phyloP scores from a whole-genome alignment of 2,113 vertebrate genomes.

The Rousettus leschenaultii region DNA sequence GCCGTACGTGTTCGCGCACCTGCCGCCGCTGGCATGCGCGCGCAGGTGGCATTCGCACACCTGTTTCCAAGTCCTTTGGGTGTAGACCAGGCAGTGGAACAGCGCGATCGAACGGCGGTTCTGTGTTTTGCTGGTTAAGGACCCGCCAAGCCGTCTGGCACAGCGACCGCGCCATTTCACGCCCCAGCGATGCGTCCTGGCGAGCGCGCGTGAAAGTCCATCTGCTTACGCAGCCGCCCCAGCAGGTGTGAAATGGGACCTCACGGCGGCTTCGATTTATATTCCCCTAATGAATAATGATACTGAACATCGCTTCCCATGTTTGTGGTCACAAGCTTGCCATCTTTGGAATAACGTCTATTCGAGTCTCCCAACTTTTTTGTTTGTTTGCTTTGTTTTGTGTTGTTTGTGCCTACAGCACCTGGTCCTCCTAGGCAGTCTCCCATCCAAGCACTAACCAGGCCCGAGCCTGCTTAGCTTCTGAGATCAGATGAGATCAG shows the following conservation, averaged over 20 bases:
- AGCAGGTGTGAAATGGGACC: neutral
- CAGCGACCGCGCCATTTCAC: rapidly evolving
- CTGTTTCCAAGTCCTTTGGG: neutral
- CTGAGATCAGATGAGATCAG: too few relatives aligned
- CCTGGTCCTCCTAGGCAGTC: too few relatives aligned
- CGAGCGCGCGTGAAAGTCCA: rapidly evolving
- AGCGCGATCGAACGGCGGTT: rapidly evolving
- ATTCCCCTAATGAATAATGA: neutral
- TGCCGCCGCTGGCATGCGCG: rapidly evolving
- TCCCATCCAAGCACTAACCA: too few relatives aligned
- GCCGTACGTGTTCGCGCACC: too few relatives aligned
- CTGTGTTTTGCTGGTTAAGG: neutral
- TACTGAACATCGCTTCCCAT: rapidly evolving
- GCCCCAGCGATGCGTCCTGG: neutral
- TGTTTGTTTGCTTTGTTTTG: too few relatives aligned
- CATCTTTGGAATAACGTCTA: neutral
- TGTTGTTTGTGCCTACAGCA: too few relatives aligned
- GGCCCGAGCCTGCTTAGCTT: too few relatives aligned
- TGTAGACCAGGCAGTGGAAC: rapidly evolving
- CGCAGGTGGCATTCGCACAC: neutral
- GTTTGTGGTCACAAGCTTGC: too few relatives aligned
- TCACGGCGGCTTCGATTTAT: rapidly evolving
- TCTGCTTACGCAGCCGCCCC: neutral
- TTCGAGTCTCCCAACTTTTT: neutral
- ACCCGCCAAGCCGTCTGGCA: too few relatives aligned